These are phyloP conservation scores for Brassicogethes aeneus DNA, from an alignment of 2,888 invertebrate genomes.

Conservation along the genomic window DNA sequence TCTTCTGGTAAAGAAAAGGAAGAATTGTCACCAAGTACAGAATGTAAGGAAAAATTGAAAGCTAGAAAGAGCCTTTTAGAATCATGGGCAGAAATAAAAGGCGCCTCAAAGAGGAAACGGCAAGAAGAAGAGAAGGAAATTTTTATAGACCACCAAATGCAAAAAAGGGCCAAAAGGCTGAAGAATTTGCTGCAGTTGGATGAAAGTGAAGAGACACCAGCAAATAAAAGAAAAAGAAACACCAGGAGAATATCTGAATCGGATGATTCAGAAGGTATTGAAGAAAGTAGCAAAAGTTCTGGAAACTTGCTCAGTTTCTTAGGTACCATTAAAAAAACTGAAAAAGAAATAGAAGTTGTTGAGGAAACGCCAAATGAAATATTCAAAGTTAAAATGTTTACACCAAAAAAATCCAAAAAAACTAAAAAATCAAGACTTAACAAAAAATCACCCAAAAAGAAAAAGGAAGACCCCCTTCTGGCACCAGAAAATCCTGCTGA, in stretches of 20 bases:
- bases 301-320: not conserved
- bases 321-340: not conserved
- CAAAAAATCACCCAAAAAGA: too few species aligned
- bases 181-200: constrained; percentile 39
- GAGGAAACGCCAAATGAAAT: not conserved
- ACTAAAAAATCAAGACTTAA: not conserved
- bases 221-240: constrained; percentile 4
- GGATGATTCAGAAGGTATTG: constrained; percentile 2
- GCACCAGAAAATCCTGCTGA: too few species aligned
- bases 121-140: constrained; percentile 50
- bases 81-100: constrained; percentile 57
- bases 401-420: not conserved
- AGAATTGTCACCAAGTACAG: not conserved
- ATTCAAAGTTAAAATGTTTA: not conserved
- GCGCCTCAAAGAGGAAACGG: constrained; percentile 48
- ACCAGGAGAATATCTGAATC: constrained; percentile 6
- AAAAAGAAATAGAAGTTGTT: constrained; percentile 7
- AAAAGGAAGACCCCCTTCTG: too few species aligned
- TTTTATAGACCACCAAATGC: constrained; percentile 49
- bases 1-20: constrained; percentile 48
- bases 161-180: constrained; percentile 51
- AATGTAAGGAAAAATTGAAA: constrained; percentile 14
- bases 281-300: constrained; percentile 5
- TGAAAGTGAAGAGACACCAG: constrained; percentile 27
- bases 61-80: constrained; percentile 48